Conservation (phyloP, 2,888 invertebrate species). For the Machimus rusticus region DNA sequence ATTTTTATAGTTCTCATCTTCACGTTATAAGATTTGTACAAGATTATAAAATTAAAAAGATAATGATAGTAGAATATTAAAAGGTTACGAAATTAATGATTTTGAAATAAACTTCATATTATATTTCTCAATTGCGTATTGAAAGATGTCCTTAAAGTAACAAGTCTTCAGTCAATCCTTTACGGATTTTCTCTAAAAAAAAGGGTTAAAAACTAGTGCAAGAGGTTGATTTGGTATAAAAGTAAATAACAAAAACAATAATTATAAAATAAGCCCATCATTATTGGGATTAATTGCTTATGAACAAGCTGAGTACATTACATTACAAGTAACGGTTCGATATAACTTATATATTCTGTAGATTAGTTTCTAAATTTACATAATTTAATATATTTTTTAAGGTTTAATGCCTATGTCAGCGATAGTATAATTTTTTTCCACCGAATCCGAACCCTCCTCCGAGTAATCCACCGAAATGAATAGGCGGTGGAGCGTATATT, state of each 20-base stretch:
- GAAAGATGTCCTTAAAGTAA: neutral
- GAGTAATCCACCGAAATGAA: neutral
- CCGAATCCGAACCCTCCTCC: neutral
- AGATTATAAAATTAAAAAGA: neutral
- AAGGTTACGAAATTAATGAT: neutral
- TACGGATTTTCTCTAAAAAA: neutral
- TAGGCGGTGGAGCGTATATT: neutral
- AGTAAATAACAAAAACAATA: neutral
- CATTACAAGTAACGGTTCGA: neutral
- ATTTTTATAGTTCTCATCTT: no score
- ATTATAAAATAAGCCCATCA: neutral
- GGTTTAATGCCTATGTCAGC: neutral
- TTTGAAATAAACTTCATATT: neutral
- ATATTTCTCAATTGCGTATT: neutral
- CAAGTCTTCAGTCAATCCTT: neutral
- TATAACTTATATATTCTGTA: neutral
- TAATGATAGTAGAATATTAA: no score
- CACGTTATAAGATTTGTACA: no score
- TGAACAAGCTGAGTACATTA: neutral
- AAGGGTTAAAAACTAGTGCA: neutral
- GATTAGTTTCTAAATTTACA: neutral
- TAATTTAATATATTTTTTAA: neutral
- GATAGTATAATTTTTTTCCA: conserved; percentile 11
- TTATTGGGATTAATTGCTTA: neutral
- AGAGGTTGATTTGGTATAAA: neutral